Base-by-base conservation (phyloP, 2,113 vertebrate species). In the Gopherus evgoodei region DNA sequence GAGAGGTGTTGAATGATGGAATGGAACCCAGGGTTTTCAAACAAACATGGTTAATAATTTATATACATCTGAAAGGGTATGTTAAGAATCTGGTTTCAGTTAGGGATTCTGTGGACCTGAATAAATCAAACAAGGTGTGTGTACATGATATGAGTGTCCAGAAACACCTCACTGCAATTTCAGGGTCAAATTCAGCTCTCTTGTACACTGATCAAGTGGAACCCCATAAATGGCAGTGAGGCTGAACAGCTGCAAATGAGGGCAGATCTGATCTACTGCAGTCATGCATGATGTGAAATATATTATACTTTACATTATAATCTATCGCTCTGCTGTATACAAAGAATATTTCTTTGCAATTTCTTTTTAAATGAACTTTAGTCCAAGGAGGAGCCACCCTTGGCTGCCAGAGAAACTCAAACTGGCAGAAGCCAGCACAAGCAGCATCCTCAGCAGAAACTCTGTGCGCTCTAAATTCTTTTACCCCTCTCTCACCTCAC, bases 131-230 rank as follows among this genome's bases (percentile, higher is more conserved):
- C 3, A 91, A 44, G 17, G 91, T 5, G 49, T 1, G 47, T 0
- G 3, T 44, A 81, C 35, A 82, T 94, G 17, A 7, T 62, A 80
- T 69, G 89, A 89, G 14, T 59, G 11, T 12, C 29, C 89, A 89
- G 83, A 92, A 97, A 78, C 12, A 49, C 16, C 17, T 5, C 1
- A 9, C 2, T 49, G 13, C 2, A 86, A 84, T 3, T 83, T 90
- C 86, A 87, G 25, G 82, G 52, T 56, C 27, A 90, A 84, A 65
- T 56, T 90, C 13, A 69, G 9, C 75, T 79, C 50, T 52, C 17
- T 22, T 72, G 65, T 87, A 80, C 1, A 0, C 1, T 5, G 3
- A 0, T 1, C 4, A 2, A 54, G 7, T 27, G 54, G 1, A 90
- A 25, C 1, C 17, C 1, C 56, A 86, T 84, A 90, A 94, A 72